Evolutionary conservation across 2,113 vertebrate genomes (phyloP).

Genomic region (Oreotrochilus melanogaster): DNA sequence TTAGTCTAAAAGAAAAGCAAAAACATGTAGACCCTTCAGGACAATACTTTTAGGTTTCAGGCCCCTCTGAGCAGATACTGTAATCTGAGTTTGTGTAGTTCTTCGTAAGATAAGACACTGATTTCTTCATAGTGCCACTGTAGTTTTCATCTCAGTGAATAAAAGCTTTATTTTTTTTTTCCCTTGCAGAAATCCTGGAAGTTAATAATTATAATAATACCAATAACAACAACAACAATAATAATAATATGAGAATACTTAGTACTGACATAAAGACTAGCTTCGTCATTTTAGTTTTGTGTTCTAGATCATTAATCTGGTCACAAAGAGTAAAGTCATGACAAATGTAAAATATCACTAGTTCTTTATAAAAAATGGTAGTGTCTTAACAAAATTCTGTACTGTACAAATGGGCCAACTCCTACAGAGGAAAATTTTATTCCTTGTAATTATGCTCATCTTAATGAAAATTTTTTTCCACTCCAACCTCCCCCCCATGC

Average conservation of each 20-base stretch:
- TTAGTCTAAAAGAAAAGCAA: background rate
- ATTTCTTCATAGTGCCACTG: background rate
- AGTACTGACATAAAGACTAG: background rate
- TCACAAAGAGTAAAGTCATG: background rate
- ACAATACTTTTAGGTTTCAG: background rate
- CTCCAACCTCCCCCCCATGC: background rate
- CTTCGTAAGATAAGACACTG: background rate
- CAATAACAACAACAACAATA: background rate
- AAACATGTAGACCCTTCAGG: background rate
- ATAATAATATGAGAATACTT: background rate
- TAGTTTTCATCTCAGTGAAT: background rate
- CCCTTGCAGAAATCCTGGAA: background rate
- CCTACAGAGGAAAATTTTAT: slow-evolving; percentile 10
- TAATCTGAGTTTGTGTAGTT: background rate
- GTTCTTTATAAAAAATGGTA: background rate
- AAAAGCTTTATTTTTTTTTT: background rate
- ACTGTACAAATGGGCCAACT: background rate
- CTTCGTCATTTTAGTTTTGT: background rate
- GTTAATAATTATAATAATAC: background rate
- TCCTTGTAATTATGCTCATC: background rate
- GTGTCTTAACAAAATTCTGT: background rate
- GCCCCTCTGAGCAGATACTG: background rate
- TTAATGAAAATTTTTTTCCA: background rate
- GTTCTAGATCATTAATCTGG: background rate
- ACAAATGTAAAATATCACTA: background rate